These are phyloP conservation scores for Pinctada fucata DNA, from an alignment of 2,888 invertebrate genomes.

Conservation along the genomic window DNA sequence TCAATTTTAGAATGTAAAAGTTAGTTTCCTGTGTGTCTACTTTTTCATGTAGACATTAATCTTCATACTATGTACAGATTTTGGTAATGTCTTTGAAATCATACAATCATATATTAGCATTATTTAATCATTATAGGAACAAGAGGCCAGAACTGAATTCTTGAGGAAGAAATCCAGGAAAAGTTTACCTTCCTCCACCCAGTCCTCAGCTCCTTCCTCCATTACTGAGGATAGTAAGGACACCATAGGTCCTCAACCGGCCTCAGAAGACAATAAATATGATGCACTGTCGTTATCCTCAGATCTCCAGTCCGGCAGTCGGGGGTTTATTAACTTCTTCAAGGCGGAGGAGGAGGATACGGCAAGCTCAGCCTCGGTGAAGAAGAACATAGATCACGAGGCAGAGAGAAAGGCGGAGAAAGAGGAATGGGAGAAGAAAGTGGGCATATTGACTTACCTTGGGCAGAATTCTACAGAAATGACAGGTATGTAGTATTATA, in stretches of 20 bases:
- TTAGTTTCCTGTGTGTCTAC: too few species aligned
- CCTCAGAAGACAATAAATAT: constrained; percentile 73
- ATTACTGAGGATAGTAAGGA: background rate
- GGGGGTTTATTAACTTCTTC: constrained; percentile 89
- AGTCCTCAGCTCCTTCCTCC: background rate
- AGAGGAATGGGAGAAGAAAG: constrained; percentile 98
- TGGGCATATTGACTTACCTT: constrained; percentile 95
- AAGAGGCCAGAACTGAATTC: constrained; percentile 87
- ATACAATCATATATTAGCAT: too few species aligned
- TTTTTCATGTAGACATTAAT: too few species aligned
- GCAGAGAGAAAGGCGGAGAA: constrained; percentile 92
- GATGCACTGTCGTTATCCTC: constrained; percentile 57
- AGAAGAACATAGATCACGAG: constrained; percentile 83
- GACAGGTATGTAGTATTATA: constrained; percentile 67
- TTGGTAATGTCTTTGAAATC: too few species aligned
- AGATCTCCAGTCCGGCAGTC: constrained; percentile 41
- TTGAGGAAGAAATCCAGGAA: constrained; percentile 82
- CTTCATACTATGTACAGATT: too few species aligned
- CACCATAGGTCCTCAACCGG: background rate
- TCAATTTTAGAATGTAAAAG: too few species aligned
- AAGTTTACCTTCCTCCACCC: background rate
- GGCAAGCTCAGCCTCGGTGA: constrained; percentile 59
- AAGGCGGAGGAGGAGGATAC: constrained; percentile 85
- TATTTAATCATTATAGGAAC: too few species aligned
- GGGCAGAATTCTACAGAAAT: constrained; percentile 84